These are phyloP conservation scores for Corvus hawaiiensis DNA, from an alignment of 2,113 vertebrate genomes.

Conservation along the genomic window DNA sequence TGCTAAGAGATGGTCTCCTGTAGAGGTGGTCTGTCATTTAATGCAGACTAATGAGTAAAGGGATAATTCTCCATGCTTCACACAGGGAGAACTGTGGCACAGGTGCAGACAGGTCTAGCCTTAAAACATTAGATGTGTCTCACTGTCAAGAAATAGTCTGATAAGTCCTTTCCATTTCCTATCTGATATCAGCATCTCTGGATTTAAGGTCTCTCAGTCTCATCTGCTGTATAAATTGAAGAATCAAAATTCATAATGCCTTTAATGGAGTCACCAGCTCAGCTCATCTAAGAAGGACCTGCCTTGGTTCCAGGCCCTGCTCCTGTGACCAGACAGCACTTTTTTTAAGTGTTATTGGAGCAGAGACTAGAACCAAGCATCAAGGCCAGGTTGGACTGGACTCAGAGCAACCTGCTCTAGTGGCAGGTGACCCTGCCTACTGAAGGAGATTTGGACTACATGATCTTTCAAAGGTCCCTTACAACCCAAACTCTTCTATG, in stretches of 20 bases:
- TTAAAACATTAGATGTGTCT: neutral
- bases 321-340: neutral
- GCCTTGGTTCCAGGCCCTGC: neutral
- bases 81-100: neutral
- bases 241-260: neutral
- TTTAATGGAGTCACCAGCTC: neutral
- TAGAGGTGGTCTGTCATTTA: neutral
- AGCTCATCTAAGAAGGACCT: neutral
- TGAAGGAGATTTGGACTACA: neutral
- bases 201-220: neutral
- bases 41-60: neutral
- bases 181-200: neutral
- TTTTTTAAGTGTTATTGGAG: neutral
- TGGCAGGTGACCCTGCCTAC: neutral
- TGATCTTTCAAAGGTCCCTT: neutral
- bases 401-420: neutral
- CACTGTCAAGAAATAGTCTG: neutral
- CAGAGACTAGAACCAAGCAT: neutral
- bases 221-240: neutral
- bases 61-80: neutral
- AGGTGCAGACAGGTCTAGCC: neutral
- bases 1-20: rapidly evolving
- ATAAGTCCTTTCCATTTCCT: neutral
- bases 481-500: neutral
- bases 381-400: neutral